Base-by-base conservation (phyloP, 2,113 vertebrate genomes). In the Tretioscincus oriximinensis region DNA sequence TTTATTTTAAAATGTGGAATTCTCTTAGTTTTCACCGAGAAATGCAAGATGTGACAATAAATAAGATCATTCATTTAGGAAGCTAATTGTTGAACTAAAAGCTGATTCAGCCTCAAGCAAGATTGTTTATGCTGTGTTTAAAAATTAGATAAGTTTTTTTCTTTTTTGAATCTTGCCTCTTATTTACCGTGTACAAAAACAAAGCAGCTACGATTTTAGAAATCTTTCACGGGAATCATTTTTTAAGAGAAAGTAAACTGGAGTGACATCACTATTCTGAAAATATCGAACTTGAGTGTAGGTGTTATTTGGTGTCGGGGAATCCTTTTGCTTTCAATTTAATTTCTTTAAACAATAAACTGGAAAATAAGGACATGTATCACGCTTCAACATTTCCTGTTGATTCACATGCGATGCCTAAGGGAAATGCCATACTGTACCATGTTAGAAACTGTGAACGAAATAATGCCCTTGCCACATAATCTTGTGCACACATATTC, bases 181-280 rank as follows among this genome's bases (percentile, higher is more conserved):
- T 41, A 24, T 47, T 60, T 49, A 26, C 3, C 31, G 28, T 4
- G 26, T n/a, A 14, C 54, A 45, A 12, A 31, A 21, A 49, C 21
- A 35, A n/a, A 16, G 35, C 14, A 65, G 31, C 65, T 26, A 9
- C 2, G 12, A 5, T 58, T 69, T 20, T 70, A 28, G 41, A 74
- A 41, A 4, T 74, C 18, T 74, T 81, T 16, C 5, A 71, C 8
- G 9, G 16, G 29, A 68, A 81, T 68, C 21, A 45, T 5, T 63
- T n/a, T 12, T 49, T 21, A 89, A 87, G 69, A 89, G 86, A 87
- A 22, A 89, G 87, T 86, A 47, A 76, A 89, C 81, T 82, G 81
- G 85, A 72, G 85, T 80, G 26, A 78, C 61, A 87, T 88, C 80
- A 86, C 84, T 84, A 89, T 22, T 83, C 29, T 21, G 81, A 89